Percentiles rank a stretch among this genome's conserved stretches.
Evolutionary conservation across 1,140 invertebrate genomes (phyloP).

Genomic region (Octopus bimaculoides): DNA sequence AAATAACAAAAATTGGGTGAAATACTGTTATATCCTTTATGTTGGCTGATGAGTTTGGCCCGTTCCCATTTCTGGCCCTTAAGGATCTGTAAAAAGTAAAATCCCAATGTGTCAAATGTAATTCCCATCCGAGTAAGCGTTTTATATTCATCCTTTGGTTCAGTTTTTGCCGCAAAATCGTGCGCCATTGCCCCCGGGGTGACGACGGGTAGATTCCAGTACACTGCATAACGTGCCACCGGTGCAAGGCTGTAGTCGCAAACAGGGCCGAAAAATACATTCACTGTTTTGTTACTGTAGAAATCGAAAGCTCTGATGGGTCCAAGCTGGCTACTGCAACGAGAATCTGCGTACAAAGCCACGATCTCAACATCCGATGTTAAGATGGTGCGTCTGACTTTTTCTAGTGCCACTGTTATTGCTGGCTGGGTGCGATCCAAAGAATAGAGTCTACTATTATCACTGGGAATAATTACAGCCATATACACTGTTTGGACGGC

Average conservation of each 20-base stretch:
- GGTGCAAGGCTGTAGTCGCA: conserved; percentile 91
- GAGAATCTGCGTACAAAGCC: conserved; percentile 37
- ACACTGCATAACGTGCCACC: conserved; percentile 75
- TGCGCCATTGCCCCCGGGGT: conserved; percentile 82
- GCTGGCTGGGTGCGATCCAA: neutral
- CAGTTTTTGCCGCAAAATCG: conserved; percentile 63
- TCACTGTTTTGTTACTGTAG: conserved; percentile 49
- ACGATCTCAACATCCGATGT: neutral
- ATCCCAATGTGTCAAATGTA: conserved; percentile 71
- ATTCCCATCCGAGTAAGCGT: conserved; percentile 84
- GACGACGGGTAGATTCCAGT: conserved; percentile 82
- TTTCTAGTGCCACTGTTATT: neutral
- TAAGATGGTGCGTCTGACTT: neutral
- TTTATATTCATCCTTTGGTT: conserved; percentile 61
- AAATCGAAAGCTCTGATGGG: conserved; percentile 46
- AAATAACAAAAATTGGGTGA: conserved; percentile 60
- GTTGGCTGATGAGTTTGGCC: conserved; percentile 71
- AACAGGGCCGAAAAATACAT: conserved; percentile 86
- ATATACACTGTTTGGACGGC: neutral
- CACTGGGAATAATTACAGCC: neutral
- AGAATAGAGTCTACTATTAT: neutral
- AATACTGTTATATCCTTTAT: conserved; percentile 61
- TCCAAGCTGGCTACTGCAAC: conserved; percentile 33
- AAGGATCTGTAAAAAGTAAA: conserved; percentile 67
- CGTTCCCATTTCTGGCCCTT: conserved; percentile 66